phyloP scores from a whole-genome alignment of 2,113 vertebrate species.

The Cathartes aura region DNA sequence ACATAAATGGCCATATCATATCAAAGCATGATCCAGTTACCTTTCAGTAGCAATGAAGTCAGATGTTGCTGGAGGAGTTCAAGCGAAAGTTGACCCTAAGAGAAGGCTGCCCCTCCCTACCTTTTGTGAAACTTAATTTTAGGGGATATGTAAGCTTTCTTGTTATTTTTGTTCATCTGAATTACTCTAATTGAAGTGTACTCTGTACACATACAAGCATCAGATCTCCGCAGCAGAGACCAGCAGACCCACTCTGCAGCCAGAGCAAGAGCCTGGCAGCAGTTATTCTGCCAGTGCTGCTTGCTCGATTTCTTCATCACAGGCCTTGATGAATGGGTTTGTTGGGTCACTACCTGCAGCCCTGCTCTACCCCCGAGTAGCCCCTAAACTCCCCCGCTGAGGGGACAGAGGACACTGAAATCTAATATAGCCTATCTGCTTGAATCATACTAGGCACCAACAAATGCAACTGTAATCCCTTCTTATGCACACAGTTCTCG shows the following conservation, averaged over 20 bases:
- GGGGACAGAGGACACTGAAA: background rate
- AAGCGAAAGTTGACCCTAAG: background rate
- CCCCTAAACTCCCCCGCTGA: background rate
- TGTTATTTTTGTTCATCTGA: background rate
- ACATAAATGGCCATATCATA: background rate
- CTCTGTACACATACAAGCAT: background rate
- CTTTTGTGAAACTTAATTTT: background rate
- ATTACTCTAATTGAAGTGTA: background rate
- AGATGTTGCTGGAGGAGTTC: background rate
- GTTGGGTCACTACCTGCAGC: background rate
- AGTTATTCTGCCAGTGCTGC: background rate
- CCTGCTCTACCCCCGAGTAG: background rate
- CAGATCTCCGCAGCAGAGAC: background rate
- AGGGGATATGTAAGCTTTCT: background rate
- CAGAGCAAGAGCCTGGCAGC: background rate
- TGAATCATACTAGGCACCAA: background rate
- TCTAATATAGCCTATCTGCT: background rate
- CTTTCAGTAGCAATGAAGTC: background rate
- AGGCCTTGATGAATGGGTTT: background rate
- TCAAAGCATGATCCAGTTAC: background rate
- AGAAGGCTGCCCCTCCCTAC: background rate
- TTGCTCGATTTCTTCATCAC: background rate
- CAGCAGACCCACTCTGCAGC: background rate
- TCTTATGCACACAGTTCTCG: accelerated
- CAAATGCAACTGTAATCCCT: background rate